Evolutionary conservation across 2,797 vertebrate species (phyloP), one percentile per base, ranked within the genome.

Genomic region (Tenualosa thibaudeaui): DNA sequence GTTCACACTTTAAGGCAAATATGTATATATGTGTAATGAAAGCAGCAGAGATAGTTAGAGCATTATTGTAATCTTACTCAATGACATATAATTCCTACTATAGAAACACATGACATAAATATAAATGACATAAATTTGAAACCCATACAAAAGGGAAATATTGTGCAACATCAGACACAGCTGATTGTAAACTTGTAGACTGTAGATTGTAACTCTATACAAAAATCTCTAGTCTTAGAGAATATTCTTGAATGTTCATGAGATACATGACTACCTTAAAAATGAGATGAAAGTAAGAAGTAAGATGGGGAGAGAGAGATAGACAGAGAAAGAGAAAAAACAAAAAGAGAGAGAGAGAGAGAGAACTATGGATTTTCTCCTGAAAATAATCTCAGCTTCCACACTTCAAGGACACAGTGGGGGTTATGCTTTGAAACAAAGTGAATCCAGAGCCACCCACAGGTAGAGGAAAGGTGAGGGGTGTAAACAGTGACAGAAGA

Each of bases 381-480:
- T 85, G 86, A 88, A 90, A 89, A 90, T 88, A 87, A 86, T 87
- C 84, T 88, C 82, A 85, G 82, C 85, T 88, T 87, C 85, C 40
- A 78, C 85, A 90, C 90, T 88, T 91, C 88, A 91, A 89, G 87
- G 84, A 86, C 88, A 84, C 90, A 88, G 90, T 86, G 50, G 89
- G 89, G 84, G 84, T 86, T 89, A 90, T 85, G 53, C 85, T 90
- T 90, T 90, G 88, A 90, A 88, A 87, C 88, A 86, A 89, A 87
- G 88, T 83, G 87, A 88, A 88, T 82, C 84, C 60, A 84, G 86
- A 86, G 75, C 86, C 87, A 85, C 87, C 88, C 87, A 90, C 86
- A 87, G 87, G 87, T 89, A 87, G 88, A 58, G 19, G 62, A 40
- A 91, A 91, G 87, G 83, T 88, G 88, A 92, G 89, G 92, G 89